Conservation (phyloP, 2,113 vertebrate genomes). For the Grammomys dolichurus region DNA sequence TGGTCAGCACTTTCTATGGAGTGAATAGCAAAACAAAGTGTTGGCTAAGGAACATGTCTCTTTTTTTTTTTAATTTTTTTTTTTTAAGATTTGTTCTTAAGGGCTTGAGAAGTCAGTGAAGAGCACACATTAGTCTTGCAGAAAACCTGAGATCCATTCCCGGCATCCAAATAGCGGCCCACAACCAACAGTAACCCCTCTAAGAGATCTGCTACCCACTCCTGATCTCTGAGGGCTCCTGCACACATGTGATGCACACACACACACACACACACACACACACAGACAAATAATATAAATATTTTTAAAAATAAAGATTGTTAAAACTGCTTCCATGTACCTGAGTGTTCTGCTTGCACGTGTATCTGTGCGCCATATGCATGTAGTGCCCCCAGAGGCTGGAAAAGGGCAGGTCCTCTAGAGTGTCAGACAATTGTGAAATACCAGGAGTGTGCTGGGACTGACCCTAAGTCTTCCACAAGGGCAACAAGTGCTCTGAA, state of each 20-base stretch:
- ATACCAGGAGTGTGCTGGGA: neutral
- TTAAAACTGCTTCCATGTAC: neutral
- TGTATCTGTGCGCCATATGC: neutral
- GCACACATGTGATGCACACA: neutral
- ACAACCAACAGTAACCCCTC: neutral
- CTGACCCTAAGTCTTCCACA: neutral
- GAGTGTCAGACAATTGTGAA: neutral
- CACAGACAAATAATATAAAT: neutral
- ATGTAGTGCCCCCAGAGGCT: neutral
- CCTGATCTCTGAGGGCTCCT: neutral
- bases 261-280: neutral
- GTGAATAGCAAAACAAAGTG: too few species aligned
- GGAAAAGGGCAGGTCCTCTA: neutral
- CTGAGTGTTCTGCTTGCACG: neutral
- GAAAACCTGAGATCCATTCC: neutral
- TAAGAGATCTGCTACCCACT: too few species aligned
- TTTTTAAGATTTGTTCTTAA: neutral
- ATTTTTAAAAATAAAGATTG: neutral
- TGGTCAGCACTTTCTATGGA: neutral
- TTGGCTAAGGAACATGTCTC: fast-evolving
- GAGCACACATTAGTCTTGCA: neutral
- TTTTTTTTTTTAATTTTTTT: neutral
- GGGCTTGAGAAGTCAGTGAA: neutral
- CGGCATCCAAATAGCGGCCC: too few species aligned
- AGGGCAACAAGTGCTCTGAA: neutral